Percentiles rank a stretch among this genome's conserved stretches.
phyloP scores from a whole-genome alignment of 2,797 vertebrate species.

The Natrix natrix region DNA sequence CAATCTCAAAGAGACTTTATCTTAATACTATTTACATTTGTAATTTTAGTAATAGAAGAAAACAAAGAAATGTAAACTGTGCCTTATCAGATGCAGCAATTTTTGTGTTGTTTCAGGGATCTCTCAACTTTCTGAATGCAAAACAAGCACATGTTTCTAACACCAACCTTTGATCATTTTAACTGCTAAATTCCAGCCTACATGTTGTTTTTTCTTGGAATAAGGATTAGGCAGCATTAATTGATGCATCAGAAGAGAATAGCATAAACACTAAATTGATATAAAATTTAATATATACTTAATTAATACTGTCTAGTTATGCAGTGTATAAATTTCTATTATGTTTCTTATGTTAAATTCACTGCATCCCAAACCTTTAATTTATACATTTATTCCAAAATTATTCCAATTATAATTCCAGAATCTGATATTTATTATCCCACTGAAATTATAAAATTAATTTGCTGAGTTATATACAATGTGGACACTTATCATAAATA shows the following conservation, averaged over 20 bases:
- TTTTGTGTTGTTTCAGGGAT: not conserved
- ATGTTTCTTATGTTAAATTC: not conserved
- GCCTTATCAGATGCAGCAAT: not conserved
- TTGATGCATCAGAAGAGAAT: not conserved
- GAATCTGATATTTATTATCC: not conserved
- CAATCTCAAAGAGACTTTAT: not conserved
- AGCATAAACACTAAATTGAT: not conserved
- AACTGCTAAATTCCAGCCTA: not conserved
- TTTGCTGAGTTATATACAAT: not conserved
- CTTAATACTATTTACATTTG: not conserved
- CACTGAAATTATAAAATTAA: not conserved
- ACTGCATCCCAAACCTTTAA: not conserved
- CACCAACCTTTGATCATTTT: not conserved
- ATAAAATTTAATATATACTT: not conserved
- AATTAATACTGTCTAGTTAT: not conserved
- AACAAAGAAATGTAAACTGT: not conserved
- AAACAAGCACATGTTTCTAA: not conserved
- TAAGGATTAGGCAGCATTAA: not conserved
- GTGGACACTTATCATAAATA: not conserved
- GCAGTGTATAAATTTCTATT: not conserved
- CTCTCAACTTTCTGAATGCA: not conserved
- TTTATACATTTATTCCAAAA: not conserved
- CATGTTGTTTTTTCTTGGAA: not conserved
- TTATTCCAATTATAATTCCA: not conserved
- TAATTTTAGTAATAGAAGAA: not conserved